These are phyloP conservation scores for Agrilus planipennis DNA, from an alignment of 1,140 invertebrate species.

Conservation along the genomic window DNA sequence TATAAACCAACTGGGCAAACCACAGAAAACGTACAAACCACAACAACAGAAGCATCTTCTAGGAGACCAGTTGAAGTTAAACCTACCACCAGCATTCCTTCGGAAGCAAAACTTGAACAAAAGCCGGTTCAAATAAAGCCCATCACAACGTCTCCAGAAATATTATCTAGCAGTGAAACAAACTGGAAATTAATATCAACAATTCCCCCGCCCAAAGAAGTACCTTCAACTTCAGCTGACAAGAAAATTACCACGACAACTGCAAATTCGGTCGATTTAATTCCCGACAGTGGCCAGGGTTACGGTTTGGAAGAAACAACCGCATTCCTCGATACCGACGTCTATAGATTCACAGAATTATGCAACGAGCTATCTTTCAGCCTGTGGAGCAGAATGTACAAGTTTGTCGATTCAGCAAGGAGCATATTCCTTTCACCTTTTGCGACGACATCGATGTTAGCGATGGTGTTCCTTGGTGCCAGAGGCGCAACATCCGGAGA, in stretches of 20 bases:
- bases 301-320: conserved; percentile 64
- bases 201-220: conserved; percentile 20
- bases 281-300: conserved; percentile 46
- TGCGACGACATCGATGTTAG: conserved; percentile 67
- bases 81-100: neutral
- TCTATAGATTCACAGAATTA: conserved; percentile 41
- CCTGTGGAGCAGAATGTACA: conserved; percentile 60
- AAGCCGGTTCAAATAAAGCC: neutral
- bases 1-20: too few relatives aligned
- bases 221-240: neutral
- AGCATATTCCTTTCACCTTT: conserved; percentile 78
- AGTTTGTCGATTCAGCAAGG: conserved; percentile 54
- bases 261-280: conserved; percentile 37
- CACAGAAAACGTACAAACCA: neutral
- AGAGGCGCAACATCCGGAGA: conserved; percentile 75
- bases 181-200: conserved; percentile 30
- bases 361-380: conserved; percentile 75
- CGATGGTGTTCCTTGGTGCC: conserved; percentile 81
- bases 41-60: neutral
- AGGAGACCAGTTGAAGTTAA: neutral
- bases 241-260: neutral
- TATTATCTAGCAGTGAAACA: conserved; percentile 5
- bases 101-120: neutral
- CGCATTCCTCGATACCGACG: conserved; percentile 41
- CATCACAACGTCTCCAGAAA: neutral